phyloP scores from a whole-genome alignment of 1,140 invertebrate species.

The Probaryconus sp. region DNA sequence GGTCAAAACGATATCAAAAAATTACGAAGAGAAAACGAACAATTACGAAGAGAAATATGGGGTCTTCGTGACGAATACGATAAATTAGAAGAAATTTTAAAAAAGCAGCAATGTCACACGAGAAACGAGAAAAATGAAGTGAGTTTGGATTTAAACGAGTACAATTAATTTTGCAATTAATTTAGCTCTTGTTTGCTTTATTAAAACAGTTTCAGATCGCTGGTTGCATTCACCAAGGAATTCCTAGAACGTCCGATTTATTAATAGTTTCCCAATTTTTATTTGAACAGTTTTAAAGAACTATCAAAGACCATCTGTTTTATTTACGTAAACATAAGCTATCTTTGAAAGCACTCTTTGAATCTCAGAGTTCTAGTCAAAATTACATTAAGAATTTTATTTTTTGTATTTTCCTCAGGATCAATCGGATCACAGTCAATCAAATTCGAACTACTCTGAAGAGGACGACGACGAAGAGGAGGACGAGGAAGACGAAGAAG shows the following conservation, averaged over 20 bases:
- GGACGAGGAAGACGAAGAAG: conserved; percentile 64
- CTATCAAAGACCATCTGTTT: conserved; percentile 1
- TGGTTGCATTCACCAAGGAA: no score
- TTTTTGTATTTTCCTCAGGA: conserved; percentile 67
- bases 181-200: no score
- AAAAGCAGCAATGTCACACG: conserved; percentile 80
- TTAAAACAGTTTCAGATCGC: no score
- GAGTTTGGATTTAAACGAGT: neutral
- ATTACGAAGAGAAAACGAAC: conserved; percentile 90
- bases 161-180: no score
- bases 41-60: conserved; percentile 91
- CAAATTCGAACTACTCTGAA: conserved; percentile 66
- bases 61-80: conserved; percentile 92
- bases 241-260: neutral
- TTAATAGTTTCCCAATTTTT: conserved; percentile 17
- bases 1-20: conserved; percentile 94
- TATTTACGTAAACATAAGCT: neutral
- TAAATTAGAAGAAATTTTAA: conserved; percentile 87
- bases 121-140: conserved; percentile 79
- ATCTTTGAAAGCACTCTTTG: no score
- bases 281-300: conserved; percentile 12
- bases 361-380: no score
- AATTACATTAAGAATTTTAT: neutral
- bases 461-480: conserved; percentile 65
- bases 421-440: conserved; percentile 72